Conservation (phyloP, 2,888 invertebrate species). For the Lepidocyrtoides sp. region DNA sequence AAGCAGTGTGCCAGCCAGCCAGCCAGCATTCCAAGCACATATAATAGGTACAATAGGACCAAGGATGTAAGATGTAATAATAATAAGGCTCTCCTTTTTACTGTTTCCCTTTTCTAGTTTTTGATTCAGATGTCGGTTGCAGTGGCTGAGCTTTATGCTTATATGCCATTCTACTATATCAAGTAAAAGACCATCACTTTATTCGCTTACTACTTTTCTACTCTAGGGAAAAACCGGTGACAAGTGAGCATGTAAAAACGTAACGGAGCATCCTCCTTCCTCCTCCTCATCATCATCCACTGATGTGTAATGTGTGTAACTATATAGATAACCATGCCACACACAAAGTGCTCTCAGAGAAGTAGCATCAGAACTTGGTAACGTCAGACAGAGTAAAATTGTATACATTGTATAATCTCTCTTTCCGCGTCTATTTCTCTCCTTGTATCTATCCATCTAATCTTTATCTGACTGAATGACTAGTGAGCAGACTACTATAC, state of each 20-base stretch:
- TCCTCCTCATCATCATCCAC: slow-evolving; percentile 31
- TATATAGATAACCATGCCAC: slow-evolving; percentile 43
- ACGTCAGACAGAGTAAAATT: slow-evolving; percentile 28
- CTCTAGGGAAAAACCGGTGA: slow-evolving; percentile 73
- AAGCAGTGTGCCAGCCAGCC: slow-evolving; percentile 14
- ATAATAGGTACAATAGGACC: too few species aligned
- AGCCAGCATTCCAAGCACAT: neutral
- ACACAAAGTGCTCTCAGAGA: neutral
- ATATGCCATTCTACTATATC: neutral
- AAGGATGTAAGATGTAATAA: neutral
- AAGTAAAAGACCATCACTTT: neutral
- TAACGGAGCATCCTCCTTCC: slow-evolving; percentile 60
- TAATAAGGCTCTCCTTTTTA: neutral
- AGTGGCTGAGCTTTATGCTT: neutral
- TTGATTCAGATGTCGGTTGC: neutral
- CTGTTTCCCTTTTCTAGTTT: slow-evolving; percentile 5
- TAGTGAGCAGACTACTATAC: slow-evolving; percentile 56
- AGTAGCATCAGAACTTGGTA: neutral
- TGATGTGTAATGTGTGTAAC: too few species aligned
- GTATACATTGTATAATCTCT: slow-evolving; percentile 45
- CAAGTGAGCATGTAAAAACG: slow-evolving; percentile 75
- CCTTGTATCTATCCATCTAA: slow-evolving; percentile 74
- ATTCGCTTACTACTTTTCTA: neutral
- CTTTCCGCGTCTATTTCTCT: slow-evolving; percentile 46
- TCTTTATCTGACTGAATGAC: slow-evolving; percentile 75